Base-by-base conservation (phyloP, 2,113 vertebrate species). In the Triplophysa tibetana region DNA sequence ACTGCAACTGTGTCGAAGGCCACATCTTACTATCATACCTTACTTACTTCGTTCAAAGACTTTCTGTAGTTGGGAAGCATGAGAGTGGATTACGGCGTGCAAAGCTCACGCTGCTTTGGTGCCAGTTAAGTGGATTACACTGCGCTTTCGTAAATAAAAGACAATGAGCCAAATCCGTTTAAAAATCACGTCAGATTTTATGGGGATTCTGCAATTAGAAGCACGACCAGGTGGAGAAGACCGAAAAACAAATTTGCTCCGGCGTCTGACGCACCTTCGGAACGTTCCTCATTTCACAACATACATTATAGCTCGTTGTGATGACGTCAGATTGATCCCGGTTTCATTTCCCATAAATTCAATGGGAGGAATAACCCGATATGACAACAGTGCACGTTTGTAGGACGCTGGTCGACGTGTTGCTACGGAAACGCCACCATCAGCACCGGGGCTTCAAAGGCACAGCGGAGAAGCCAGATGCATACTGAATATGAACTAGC, bases 291-390 rank as follows among this genome's bases (percentile, higher is more conserved):
- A n/a, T 17, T 52, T 52, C 4, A 4, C 50, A 58, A 58, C 54
- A 58, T 21, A 58, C 6, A 58, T 58, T 58, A n/a, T 58, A 9
- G 17, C n/a, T 2, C 19, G 8, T 21, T 61, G 63, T 52, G 62
- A 66, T 80, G 70, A 8, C 3, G 11, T 73, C n/a, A 8, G 19
- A 4, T 21, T 38, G 6, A 73, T 73, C n/a, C 52, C 23, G 19
- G 19, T 43, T 61, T 21, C 38, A 74, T 23, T 61, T 24, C 4
- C 2, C 38, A 82, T 23, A 75, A 70, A 81, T 81, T 78, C 70
- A 45, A 84, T 86, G 54, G 75, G 77, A 74, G 68, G 66, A 77
- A 83, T 38, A 78, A 84, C 66, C 81, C 67, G 70, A 82, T 82
- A 66, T 78, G 70, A 79, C 75, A 83, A 73, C 78, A 79, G 82